Percentiles rank a stretch among this genome's conserved stretches.
Conservation (phyloP, 1,140 invertebrate species). For the Anthonomus grandis region DNA sequence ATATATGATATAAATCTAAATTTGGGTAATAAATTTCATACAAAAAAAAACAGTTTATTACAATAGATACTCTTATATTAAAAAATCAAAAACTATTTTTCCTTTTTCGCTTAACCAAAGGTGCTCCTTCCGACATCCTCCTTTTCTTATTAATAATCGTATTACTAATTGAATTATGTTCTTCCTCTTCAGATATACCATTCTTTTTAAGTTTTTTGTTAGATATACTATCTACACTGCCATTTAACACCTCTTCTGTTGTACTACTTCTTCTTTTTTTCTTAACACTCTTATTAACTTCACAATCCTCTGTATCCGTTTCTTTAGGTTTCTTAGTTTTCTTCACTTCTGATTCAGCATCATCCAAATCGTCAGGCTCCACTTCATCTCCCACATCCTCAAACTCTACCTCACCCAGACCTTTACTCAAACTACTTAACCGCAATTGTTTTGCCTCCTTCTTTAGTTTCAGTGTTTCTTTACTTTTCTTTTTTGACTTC, state of each 20-base stretch:
- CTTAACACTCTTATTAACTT: slow-evolving; percentile 28
- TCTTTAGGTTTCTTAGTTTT: neutral
- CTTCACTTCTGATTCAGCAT: neutral
- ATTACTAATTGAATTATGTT: neutral
- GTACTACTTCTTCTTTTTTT: slow-evolving; percentile 13
- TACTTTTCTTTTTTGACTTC: slow-evolving; percentile 42
- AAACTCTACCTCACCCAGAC: slow-evolving; percentile 32
- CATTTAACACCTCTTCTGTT: neutral
- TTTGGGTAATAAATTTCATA: neutral
- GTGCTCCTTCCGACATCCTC: slow-evolving; percentile 3
- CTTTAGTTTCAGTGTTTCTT: slow-evolving; percentile 50
- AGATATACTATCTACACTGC: slow-evolving; percentile 3
- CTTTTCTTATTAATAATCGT: neutral
- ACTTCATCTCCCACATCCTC: neutral
- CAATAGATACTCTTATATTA: neutral
- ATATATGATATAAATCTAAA: neutral
- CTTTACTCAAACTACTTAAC: slow-evolving; percentile 47
- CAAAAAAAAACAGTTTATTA: neutral
- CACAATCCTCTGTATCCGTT: neutral
- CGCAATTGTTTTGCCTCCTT: slow-evolving; percentile 51
- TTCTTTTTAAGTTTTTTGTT: slow-evolving; percentile 15
- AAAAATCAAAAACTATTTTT: slow-evolving; percentile 1
- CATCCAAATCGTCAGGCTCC: neutral
- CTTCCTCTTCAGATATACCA: slow-evolving; percentile 12
- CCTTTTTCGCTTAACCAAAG: neutral